Evolutionary conservation across 2,797 vertebrate species (phyloP), one percentile per base, ranked within the genome.

Genomic region (Epinephelus awoara): DNA sequence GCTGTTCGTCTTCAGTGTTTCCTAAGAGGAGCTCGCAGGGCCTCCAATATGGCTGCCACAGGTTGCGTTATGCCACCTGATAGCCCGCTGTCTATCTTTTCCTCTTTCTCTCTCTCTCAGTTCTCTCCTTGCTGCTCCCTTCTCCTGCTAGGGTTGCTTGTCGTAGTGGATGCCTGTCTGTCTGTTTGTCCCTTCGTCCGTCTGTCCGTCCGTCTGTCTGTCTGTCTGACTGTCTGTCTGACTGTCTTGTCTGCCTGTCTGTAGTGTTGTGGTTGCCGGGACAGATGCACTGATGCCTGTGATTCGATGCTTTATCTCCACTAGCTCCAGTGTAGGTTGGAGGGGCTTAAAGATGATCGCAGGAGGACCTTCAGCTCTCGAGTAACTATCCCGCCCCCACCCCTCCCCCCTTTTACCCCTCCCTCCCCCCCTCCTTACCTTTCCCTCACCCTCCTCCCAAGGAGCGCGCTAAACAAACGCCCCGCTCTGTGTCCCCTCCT

Each of bases 341-440:
- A 99, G 97, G 97, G 97, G 97, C 98, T 99, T 97, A 99, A 99
- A 98, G 97, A 98, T 98, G 97, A 99, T 98, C 97, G 97, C 96
- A 98, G 97, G 96, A 98, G 97, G 97, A 97, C 97, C 97, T 98
- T 97, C 97, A 97, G 97, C 96, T 98, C 97, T 96, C 97, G 97
- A 99, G 97, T 99, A 99, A 99, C 97, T 98, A 99, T 99, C 97
- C 96, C 96, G 93, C 92, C 95, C 96, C 95, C 95, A 94, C 87
- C 85, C 92, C 94, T 95, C 93, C 34, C 34, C 34, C 34, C 27
- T 29, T 34, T 34, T 34, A 34, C 59, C 51, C 29, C 25, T n/a
- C 14, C 44, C 49, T 18, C 21, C 27, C 57, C 51, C 84, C 94
- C 95, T 94, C 94, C 95, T 94, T 94, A 82, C 94, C 96, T 95